Evolutionary conservation across 2,888 invertebrate species (phyloP), one percentile per base, ranked within the genome.

Genomic region (Pecten maximus): DNA sequence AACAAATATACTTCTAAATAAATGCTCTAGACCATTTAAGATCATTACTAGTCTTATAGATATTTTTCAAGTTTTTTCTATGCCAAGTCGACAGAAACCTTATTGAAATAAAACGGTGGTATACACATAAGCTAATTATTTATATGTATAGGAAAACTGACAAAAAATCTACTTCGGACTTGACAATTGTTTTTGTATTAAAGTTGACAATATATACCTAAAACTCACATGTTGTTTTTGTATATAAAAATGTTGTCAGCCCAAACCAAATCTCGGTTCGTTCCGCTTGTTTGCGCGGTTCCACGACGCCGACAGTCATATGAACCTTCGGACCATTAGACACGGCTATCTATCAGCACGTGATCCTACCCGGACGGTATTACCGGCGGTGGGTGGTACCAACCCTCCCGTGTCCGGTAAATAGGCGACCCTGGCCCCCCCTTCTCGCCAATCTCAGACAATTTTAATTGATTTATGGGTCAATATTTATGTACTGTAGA

Each of bases 261-360:
- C 35, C 74, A 35, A 35, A 28, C 74, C 35, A 15, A 74, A 74
- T 28, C 28, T 19, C 35, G 28, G 23, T 74, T 35, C 74, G 74
- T 74, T 74, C 74, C 74, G 74, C 74, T 74, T 74, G 12, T 74
- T 74, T 74, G 74, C 74, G 74, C 74, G 35, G 74, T 74, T 74
- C 74, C 35, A 74, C 60, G 23, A 23, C 6, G 28, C 74, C 6
- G 74, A 74, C 74, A 10, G 74, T 74, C 74, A 74, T 35, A 10
- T 28, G 74, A 74, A 28, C 35, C 74, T 35, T 28, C 35, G 74
- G 28, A 19, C 74, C 74, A 74, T 74, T 74, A 74, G 74, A 74
- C 74, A 74, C 74, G 8, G 23, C 28, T 35, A 35, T 74, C 74
- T 74, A 28, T 28, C 35, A 74, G 74, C 74, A 74, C 74, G 74